Conservation (phyloP, 2,888 invertebrate species). For the Gortyna flavago region DNA sequence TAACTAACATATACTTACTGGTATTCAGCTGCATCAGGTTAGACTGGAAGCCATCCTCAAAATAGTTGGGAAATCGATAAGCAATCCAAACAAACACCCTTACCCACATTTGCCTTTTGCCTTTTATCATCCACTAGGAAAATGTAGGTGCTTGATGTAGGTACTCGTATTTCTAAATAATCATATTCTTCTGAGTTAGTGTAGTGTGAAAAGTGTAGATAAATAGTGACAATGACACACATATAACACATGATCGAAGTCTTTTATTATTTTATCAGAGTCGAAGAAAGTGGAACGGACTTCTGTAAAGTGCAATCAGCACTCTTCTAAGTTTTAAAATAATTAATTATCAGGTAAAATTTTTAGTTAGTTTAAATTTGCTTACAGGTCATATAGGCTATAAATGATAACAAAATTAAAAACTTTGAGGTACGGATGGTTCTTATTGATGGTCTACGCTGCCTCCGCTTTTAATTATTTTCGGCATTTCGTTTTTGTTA, state of each 20-base stretch:
- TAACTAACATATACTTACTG: too few relatives aligned
- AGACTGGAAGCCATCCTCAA: background rate
- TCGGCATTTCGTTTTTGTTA: background rate
- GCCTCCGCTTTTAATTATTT: background rate
- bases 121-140: background rate
- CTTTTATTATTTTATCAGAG: background rate
- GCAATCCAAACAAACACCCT: too few relatives aligned
- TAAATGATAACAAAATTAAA: background rate
- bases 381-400: background rate
- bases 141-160: background rate
- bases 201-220: background rate
- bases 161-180: background rate
- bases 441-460: background rate
- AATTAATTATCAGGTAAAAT: background rate
- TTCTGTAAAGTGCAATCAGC: background rate
- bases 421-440: background rate
- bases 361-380: background rate
- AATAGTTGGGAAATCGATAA: background rate
- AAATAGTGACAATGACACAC: background rate
- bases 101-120: background rate
- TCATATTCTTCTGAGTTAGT: background rate
- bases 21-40: background rate
- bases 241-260: background rate
- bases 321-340: background rate
- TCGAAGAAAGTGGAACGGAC: background rate